phyloP scores from a whole-genome alignment of 1,140 invertebrate genomes.

The Microplitis mediator region DNA sequence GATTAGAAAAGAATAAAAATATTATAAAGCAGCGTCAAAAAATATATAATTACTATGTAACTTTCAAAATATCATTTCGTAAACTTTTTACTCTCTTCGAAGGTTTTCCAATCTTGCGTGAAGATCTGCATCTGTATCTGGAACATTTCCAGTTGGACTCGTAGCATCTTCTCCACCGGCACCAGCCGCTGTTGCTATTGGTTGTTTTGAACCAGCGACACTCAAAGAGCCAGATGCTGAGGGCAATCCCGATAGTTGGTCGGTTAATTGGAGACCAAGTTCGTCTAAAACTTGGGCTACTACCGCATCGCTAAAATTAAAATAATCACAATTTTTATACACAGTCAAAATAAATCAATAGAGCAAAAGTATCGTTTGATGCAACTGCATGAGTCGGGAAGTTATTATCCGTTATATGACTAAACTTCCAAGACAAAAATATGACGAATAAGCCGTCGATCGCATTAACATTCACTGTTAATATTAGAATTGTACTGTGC shows the following conservation, averaged over 20 bases:
- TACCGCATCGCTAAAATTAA: constrained; percentile 77
- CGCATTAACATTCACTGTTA: too few relatives aligned
- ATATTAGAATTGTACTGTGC: too few relatives aligned
- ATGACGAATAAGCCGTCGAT: too few relatives aligned
- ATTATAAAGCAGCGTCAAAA: too few relatives aligned
- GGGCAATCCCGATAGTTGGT: constrained; percentile 87
- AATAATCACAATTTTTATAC: neutral
- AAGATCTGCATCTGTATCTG: constrained; percentile 92
- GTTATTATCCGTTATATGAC: too few relatives aligned
- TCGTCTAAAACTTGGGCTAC: constrained; percentile 96
- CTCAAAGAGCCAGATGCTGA: constrained; percentile 63
- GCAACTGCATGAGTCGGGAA: too few relatives aligned
- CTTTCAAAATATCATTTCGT: too few relatives aligned
- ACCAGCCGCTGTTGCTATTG: constrained; percentile 62
- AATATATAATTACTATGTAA: too few relatives aligned
- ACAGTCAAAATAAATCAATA: neutral
- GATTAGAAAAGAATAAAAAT: too few relatives aligned
- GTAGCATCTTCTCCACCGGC: constrained; percentile 47
- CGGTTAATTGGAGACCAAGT: constrained; percentile 91
- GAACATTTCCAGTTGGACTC: constrained; percentile 61
- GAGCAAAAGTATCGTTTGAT: too few relatives aligned
- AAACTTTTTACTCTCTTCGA: constrained; percentile 77
- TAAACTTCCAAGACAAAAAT: too few relatives aligned
- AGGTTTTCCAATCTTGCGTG: constrained; percentile 94
- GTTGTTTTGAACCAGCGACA: constrained; percentile 58